Percentiles rank a stretch among this genome's conserved stretches.
Conservation (phyloP, 2,888 invertebrate genomes). For the Perizoma flavofasciatum region DNA sequence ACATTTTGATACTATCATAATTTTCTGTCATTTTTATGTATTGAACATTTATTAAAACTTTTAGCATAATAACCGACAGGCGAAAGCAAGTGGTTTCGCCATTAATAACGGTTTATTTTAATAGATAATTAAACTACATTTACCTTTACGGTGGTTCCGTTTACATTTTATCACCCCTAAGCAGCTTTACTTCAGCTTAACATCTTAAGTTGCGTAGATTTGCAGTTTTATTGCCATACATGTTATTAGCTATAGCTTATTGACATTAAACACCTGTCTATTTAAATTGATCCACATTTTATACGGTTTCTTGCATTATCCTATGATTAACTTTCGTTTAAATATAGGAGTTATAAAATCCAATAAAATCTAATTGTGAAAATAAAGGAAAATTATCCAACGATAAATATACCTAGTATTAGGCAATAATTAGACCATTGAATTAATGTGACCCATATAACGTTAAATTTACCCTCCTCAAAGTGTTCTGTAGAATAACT, state of each 20-base stretch:
- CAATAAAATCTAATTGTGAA: too few relatives aligned
- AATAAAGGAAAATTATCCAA: too few relatives aligned
- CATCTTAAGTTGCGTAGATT: neutral
- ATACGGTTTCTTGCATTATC: too few relatives aligned
- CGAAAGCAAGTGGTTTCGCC: conserved; percentile 10
- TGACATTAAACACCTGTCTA: too few relatives aligned
- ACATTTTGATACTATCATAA: too few relatives aligned
- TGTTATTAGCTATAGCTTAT: too few relatives aligned
- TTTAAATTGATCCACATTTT: too few relatives aligned
- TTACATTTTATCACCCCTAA: conserved; percentile 9
- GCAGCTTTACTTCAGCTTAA: conserved; percentile 1
- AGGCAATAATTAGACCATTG: neutral
- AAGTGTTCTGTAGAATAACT: conserved; percentile 27
- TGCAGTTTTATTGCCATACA: too few relatives aligned
- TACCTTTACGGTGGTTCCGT: conserved; percentile 5
- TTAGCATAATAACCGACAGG: neutral
- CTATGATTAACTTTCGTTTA: too few relatives aligned
- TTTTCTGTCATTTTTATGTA: too few relatives aligned
- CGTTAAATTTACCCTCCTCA: conserved; percentile 16
- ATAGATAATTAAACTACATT: conserved; percentile 11
- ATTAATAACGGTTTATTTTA: conserved; percentile 18
- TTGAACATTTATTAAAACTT: too few relatives aligned
- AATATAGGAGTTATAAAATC: too few relatives aligned
- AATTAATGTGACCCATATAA: conserved; percentile 4
- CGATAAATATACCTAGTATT: neutral